A percentile compares a stretch with the other conserved stretches of the same genome.
Evolutionary conservation across 2,797 vertebrate species (phyloP).

Genomic region (Carduelis carduelis): DNA sequence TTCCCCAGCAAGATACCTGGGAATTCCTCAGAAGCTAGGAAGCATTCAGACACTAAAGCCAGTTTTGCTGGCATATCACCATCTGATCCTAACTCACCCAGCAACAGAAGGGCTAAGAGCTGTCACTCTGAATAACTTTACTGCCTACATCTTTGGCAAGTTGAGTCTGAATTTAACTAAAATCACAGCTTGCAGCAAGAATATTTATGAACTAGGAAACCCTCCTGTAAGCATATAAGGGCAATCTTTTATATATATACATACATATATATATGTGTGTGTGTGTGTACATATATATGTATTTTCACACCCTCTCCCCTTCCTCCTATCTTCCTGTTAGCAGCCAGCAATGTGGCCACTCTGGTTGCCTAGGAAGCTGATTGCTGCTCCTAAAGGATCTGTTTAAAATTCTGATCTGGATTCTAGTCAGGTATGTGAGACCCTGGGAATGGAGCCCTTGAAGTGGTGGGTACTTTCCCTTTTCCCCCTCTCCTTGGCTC

Average conservation of each 20-base stretch:
- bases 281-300: not conserved
- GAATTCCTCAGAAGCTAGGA: not conserved
- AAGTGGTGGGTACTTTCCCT: not conserved
- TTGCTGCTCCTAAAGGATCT: slow-evolving; percentile 48
- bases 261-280: rapidly evolving
- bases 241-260: not conserved
- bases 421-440: slow-evolving; percentile 41
- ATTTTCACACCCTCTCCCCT: not conserved
- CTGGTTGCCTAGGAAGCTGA: slow-evolving; percentile 65
- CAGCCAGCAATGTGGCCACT: not conserved
- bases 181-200: slow-evolving; percentile 33
- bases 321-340: slow-evolving; percentile 11
- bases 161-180: not conserved
- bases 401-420: slow-evolving; percentile 50
- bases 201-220: slow-evolving; percentile 49
- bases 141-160: slow-evolving; percentile 9
- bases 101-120: slow-evolving; percentile 42
- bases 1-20: not conserved
- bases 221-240: not conserved
- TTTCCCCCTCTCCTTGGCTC: not conserved
- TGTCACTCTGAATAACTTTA: slow-evolving; percentile 14
- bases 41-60: not conserved
- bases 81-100: not conserved
- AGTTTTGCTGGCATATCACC: not conserved
- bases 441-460: slow-evolving; percentile 34